Conservation (phyloP, 1,140 invertebrate species). For the Zophobas morio region DNA sequence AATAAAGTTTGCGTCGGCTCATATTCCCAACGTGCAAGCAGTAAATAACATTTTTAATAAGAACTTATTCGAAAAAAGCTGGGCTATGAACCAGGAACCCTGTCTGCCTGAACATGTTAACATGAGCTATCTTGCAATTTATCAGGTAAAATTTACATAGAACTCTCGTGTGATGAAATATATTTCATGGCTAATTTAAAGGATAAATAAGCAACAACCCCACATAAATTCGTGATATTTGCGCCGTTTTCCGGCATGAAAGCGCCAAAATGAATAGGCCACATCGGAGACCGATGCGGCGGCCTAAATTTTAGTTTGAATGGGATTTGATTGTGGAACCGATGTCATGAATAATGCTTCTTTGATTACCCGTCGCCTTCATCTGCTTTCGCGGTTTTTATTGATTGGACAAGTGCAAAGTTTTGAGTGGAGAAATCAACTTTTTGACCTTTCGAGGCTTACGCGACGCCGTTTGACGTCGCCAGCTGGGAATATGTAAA, state of each 20-base stretch:
- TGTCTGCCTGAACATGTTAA: conserved; percentile 4
- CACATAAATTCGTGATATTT: conserved; percentile 32
- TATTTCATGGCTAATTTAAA: conserved; percentile 36
- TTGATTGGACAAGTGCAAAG: conserved; percentile 24
- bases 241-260: conserved; percentile 13
- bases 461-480: conserved; percentile 17
- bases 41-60: conserved; percentile 22
- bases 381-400: conserved; percentile 17
- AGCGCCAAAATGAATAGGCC: conserved; percentile 27
- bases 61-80: neutral
- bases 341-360: conserved; percentile 36
- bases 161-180: conserved; percentile 33
- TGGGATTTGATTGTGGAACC: conserved; percentile 37
- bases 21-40: neutral
- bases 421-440: conserved; percentile 15
- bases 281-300: conserved; percentile 12
- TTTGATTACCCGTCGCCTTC: conserved; percentile 24
- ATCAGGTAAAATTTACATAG: conserved; percentile 17
- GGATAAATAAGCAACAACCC: conserved; percentile 33
- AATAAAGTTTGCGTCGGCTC: neutral
- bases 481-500: conserved; percentile 35
- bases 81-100: neutral
- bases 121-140: conserved; percentile 8
- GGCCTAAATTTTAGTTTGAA: conserved; percentile 31
- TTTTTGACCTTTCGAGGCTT: neutral